These are phyloP conservation scores for Bombyx mori DNA, from an alignment of 1,140 invertebrate genomes.

Conservation along the genomic window ASM3026992v2 NC_085107.1:13557501-13558000, in stretches of 20 bases:
- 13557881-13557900: too few relatives aligned
- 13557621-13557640: constrained; percentile 94
- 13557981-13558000: too few relatives aligned
- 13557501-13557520: too few relatives aligned
- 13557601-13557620: constrained; percentile 94
- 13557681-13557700: constrained; percentile 51
- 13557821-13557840: neutral
- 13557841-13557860: neutral
- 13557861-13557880: neutral
- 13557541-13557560: too few relatives aligned
- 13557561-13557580: too few relatives aligned
- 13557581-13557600: constrained; percentile 68
- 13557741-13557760: constrained; percentile 47
- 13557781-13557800: neutral
- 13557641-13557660: constrained; percentile 88
- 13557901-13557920: too few relatives aligned
- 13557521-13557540: too few relatives aligned
- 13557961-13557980: too few relatives aligned
- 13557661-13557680: constrained; percentile 77
- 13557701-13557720: constrained; percentile 60
- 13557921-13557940: too few relatives aligned
- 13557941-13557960: too few relatives aligned
- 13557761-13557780: constrained; percentile 47
- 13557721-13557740: constrained; percentile 75
- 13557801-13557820: neutral